phyloP scores from a whole-genome alignment of 2,113 vertebrate genomes.

The Bos taurus region DNA sequence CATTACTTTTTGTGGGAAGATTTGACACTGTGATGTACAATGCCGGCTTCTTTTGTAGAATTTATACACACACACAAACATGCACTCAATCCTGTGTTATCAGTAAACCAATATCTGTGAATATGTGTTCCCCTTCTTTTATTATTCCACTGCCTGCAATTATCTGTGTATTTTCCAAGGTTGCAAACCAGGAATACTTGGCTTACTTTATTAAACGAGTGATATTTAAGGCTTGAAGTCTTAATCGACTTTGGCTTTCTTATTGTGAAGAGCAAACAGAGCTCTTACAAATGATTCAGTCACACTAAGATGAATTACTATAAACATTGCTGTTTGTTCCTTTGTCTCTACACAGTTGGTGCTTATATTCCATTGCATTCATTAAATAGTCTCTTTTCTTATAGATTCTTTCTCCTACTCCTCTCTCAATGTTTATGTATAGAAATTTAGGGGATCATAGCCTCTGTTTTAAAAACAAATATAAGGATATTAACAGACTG shows the following conservation, averaged over 20 bases:
- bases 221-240: conserved; percentile 18
- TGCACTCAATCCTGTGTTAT: not conserved
- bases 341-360: not conserved
- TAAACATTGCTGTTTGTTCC: not conserved
- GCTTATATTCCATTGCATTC: not conserved
- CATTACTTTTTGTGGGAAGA: not conserved
- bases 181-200: not conserved
- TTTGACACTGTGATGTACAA: not conserved
- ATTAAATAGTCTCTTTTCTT: not conserved
- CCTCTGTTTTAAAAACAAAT: not conserved
- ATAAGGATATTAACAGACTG: not conserved
- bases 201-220: not conserved
- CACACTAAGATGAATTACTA: not conserved
- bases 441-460: not conserved
- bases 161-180: not conserved
- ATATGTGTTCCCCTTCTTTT: not conserved
- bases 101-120: not conserved
- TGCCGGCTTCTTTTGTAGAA: not conserved
- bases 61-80: not conserved
- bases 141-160: not conserved
- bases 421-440: not conserved
- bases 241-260: not conserved
- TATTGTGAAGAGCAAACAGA: not conserved
- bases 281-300: not conserved
- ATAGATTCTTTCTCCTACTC: not conserved